These are phyloP conservation scores for Brassicogethes aeneus DNA, from an alignment of 2,888 invertebrate species.

Conservation along the genomic window DNA sequence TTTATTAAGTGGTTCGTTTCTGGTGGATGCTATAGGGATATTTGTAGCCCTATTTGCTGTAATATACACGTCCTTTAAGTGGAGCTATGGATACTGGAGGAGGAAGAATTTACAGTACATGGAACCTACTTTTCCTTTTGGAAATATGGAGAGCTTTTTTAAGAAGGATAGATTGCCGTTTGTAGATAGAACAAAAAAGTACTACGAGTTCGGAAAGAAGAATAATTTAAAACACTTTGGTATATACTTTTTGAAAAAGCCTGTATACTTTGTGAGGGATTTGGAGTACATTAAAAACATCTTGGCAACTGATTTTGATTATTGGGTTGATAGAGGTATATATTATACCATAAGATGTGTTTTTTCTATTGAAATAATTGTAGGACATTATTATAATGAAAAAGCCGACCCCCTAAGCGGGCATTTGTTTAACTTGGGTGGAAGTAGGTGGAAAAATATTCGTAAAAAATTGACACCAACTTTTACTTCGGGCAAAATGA, in stretches of 20 bases:
- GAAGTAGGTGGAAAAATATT: constrained; percentile 11
- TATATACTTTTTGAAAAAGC: constrained; percentile 5
- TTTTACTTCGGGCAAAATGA: constrained; percentile 14
- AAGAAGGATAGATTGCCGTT: constrained; percentile 1
- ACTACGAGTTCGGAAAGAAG: constrained; percentile 8
- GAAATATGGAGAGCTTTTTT: constrained; percentile 6
- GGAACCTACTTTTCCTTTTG: constrained; percentile 7
- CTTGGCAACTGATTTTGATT: constrained; percentile 11
- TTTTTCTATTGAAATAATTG: no score
- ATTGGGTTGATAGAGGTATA: constrained; percentile 11
- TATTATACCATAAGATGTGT: background rate
- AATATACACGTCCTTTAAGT: background rate
- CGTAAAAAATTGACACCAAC: constrained; percentile 12
- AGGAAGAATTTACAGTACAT: constrained; percentile 4
- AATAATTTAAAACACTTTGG: constrained; percentile 10
- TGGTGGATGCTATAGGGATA: background rate
- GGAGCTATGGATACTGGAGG: constrained; percentile 5
- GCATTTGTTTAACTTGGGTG: constrained; percentile 12
- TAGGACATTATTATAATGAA: constrained; percentile 10
- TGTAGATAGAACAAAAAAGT: constrained; percentile 2
- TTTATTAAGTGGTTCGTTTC: background rate
- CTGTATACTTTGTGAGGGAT: constrained; percentile 7
- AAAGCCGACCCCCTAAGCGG: constrained; percentile 12
- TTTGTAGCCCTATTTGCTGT: background rate
- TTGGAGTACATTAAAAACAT: constrained; percentile 11